Conservation (phyloP, 2,113 vertebrate genomes). For the Arothron firmamentum region DNA sequence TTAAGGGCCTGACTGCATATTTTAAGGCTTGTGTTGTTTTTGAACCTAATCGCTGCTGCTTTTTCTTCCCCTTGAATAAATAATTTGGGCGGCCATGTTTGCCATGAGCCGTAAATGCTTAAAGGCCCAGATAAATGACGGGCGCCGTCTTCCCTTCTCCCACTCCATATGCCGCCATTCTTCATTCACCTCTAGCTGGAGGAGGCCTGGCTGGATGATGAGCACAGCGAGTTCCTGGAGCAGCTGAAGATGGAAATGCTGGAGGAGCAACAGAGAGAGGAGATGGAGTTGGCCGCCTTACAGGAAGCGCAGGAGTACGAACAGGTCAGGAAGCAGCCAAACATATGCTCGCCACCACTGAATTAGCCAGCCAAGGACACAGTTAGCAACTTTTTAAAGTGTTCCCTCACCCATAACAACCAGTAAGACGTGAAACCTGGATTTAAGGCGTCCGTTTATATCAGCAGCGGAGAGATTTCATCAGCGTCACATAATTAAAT, state of each 20-base stretch:
- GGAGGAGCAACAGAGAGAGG: slow-evolving; percentile 90
- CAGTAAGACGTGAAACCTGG: not conserved
- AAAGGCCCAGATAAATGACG: slow-evolving; percentile 27
- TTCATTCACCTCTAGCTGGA: slow-evolving; percentile 78
- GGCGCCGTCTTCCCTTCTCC: not conserved
- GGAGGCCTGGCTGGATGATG: slow-evolving; percentile 96
- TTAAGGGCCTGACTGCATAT: slow-evolving; percentile 26
- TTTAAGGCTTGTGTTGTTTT: slow-evolving; percentile 33
- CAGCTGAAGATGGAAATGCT: slow-evolving; percentile 94
- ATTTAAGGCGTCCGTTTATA: not conserved
- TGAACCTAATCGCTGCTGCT: not conserved
- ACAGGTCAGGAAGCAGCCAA: slow-evolving; percentile 51
- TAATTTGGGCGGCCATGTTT: slow-evolving; percentile 33
- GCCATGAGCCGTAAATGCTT: slow-evolving; percentile 17
- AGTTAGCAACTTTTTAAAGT: not conserved
- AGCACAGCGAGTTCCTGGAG: slow-evolving; percentile 95
- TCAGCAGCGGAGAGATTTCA: not conserved
- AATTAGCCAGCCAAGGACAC: slow-evolving; percentile 2
- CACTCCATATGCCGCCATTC: slow-evolving; percentile 3
- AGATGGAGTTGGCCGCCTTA: slow-evolving; percentile 76
- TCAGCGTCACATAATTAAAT: not conserved
- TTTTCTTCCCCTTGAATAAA: slow-evolving; percentile 13
- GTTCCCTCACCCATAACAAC: not conserved
- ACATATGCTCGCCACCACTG: slow-evolving; percentile 1
- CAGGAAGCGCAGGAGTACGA: slow-evolving; percentile 82